Base-by-base conservation (phyloP, 2,888 invertebrate species). In the Venustoraphidia nigricollis region DNA sequence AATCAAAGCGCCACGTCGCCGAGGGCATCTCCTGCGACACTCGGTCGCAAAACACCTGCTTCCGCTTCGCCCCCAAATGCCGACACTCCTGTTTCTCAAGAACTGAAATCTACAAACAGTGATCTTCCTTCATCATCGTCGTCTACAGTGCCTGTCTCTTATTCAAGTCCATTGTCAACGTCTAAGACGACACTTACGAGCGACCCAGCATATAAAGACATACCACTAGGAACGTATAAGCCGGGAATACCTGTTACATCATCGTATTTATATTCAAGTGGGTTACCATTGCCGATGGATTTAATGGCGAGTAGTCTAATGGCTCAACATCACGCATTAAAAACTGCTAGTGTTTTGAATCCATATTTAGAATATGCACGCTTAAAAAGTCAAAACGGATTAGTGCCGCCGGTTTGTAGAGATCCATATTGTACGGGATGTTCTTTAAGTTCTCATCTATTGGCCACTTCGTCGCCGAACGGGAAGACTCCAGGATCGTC, bases 381-480 rank as follows among this genome's bases (percentile, higher is more conserved):
- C 53, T 80, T 92, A 69, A 90, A 92, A 69, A 75, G 73, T 40
- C 71, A 75, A 44, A 83, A 83, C 54, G 66, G 72, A 8, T 64
- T 83, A 56, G 80, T 83, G 9, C 82, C 88, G 34, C 82, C 89
- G 34, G 75, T 81, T 36, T 93, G 93, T 63, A 75, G 92, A 50
- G 93, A 93, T 66, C 92, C 92, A 1, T 92, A 89, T 62, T 94
- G 93, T 65, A 88, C 88, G 1, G 91, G 91, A 47, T 93, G 93
- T 63, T 87, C 89, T 55, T 70, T 91, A 52, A 89, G 84, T 68
- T 85, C 88, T 50, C 86, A 87, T 64, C 72, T 83, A 58, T 70
- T 85, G 55, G 70, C 71, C 34, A 66, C 67, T 2, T 75, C 65
- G 17, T 59, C 62, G 14, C 58, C 58, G 0, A 56, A 55, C 53